Base-by-base conservation (phyloP, 2,888 invertebrate species). In the Serripes groenlandicus region DNA sequence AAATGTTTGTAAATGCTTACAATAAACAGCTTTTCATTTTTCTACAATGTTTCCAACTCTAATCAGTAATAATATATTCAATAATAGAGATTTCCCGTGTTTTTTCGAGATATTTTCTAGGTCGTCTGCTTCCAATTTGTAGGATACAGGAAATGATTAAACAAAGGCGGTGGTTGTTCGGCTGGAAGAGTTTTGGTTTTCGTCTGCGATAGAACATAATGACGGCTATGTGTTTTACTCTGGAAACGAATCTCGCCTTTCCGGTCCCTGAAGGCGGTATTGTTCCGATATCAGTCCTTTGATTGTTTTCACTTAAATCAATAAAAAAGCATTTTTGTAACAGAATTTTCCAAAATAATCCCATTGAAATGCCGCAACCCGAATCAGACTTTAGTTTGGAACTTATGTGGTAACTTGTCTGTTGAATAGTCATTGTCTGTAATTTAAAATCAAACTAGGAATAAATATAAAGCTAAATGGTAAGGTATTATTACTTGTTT, bases 221-320 rank as follows among this genome's bases (percentile, higher is more conserved):
- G 71, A 58, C 18, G 35, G 9, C 58, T 35, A 71, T 71, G 71
- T 71, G 35, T 71, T 30, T 21, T 35, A 56, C 34, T n/a, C 34
- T 23, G 58, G 71, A 54, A 56, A 71, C 56, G 35, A 56, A 71
- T 71, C 56, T 71, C 71, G 35, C 35, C 56, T 54, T 71, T 66
- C 66, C 66, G 66, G 42, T 66, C 42, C 42, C 71, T 58, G 30
- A 71, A 71, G 37, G 71, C 58, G 5, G 56, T 58, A 71, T 71
- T 71, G 71, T 71, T 71, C 26, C 23, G n/a, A 11, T 58, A 56
- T 71, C 30, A 71, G 32, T 23, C n/a, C 56, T 71, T 71, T 71
- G 56, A 71, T 71, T 71, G 71, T 66, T 66, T 71, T 58, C 37
- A 23, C 32, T 56, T 32, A 34, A 56, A 56, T 71, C 71, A 71